Base-by-base conservation (phyloP, 53 echinoderm and acorn worm species). In the Antedon mediterranea region DNA sequence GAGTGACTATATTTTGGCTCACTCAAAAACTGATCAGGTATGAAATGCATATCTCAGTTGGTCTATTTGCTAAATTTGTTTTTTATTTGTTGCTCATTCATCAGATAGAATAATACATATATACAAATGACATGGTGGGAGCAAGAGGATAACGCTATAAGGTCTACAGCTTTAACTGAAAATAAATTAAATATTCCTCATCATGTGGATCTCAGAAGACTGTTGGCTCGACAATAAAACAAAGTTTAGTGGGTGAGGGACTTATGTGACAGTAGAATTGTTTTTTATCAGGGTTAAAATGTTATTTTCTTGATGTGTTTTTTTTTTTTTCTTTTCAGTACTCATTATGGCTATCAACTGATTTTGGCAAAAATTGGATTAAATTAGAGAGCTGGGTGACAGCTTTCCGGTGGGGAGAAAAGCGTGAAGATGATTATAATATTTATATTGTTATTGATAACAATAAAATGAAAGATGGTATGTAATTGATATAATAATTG, bases 341-440 rank as follows among this genome's bases (percentile, higher is more conserved):
- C 44, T 83, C 83, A 34, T n/a, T 97, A 14, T 97, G 89, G 92
- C 43, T 97, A 31, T 92, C 97, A 5, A 72, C 79, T 34, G 90
- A 97, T 71, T 97, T 92, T 97, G 97, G 97, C 1, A 34, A 18
- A 18, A 75, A 77, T 15, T 97, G 97, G 97, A 79, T 29, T 7
- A 3, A 31, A 0, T 44, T 92, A 18, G 71, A 79, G 72, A 78
- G 79, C 23, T 82, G 86, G 43, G 88, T 97, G 18, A 72, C 83
- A 32, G 77, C 82, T 33, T 92, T 78, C 15, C 43, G 76, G 0
- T 97, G 97, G 97, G 97, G 92, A 2, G 57, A 57, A 57, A 57
- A 57, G 57, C 2, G 15, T 3, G 14, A 57, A 57, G 23, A 57
- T 57, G 57, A 57, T 26, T 57, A 18, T 23, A 57, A 57, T 57